phyloP scores from a whole-genome alignment of 2,113 vertebrate species.

The Tachysurus vachellii region DNA sequence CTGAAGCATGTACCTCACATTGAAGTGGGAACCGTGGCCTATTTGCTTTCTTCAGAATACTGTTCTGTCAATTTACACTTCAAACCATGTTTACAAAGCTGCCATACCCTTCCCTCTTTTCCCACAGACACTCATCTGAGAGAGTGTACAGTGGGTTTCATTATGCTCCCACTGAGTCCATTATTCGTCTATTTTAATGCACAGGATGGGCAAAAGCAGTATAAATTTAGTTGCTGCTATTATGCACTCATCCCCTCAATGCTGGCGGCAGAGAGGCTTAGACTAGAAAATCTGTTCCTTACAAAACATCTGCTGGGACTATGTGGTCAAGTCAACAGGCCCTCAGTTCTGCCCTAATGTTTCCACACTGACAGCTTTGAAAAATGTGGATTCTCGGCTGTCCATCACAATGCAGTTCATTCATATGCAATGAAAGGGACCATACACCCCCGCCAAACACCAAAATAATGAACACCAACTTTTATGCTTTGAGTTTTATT shows the following conservation, averaged over 20 bases:
- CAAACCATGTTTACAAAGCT: conserved; percentile 23
- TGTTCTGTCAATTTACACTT: neutral
- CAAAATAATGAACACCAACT: conserved; percentile 41
- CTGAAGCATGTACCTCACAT: conserved; percentile 11
- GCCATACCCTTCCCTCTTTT: neutral
- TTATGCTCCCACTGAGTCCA: neutral
- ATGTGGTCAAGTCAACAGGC: conserved; percentile 14
- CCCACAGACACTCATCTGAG: neutral
- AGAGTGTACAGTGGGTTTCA: neutral
- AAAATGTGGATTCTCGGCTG: conserved; percentile 57
- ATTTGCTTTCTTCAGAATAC: neutral
- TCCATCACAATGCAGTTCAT: conserved; percentile 67
- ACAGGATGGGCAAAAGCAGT: conserved; percentile 21
- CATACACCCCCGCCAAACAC: conserved; percentile 50
- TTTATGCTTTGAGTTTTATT: conserved; percentile 23
- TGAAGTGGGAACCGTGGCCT: neutral
- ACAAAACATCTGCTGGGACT: conserved; percentile 4
- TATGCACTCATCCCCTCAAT: conserved; percentile 6
- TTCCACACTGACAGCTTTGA: conserved; percentile 46
- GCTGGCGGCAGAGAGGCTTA: neutral
- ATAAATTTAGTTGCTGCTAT: conserved; percentile 23
- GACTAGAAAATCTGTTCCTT: neutral
- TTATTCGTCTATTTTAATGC: neutral
- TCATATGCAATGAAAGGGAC: conserved; percentile 71
- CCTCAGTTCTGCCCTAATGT: neutral